Percentiles rank a stretch among this genome's conserved stretches.
These are phyloP conservation scores for Teleopsis dalmanni DNA, from an alignment of 1,140 invertebrate genomes.

Conservation along the genomic window DNA sequence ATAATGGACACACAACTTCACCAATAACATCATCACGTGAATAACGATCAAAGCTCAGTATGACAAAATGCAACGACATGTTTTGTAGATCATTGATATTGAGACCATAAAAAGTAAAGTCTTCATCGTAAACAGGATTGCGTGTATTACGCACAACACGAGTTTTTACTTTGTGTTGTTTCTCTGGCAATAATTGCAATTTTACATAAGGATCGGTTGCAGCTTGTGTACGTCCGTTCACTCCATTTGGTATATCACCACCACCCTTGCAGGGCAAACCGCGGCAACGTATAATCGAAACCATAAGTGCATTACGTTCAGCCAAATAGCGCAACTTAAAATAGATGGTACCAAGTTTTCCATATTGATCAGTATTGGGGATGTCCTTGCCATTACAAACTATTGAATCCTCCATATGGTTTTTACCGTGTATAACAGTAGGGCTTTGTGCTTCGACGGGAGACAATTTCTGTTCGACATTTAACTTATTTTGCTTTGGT, in stretches of 20 bases:
- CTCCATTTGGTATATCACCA: constrained; percentile 44
- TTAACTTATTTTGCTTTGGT: constrained; percentile 17
- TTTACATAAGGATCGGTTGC: constrained; percentile 90
- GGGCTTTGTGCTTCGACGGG: constrained; percentile 37
- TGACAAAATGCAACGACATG: constrained; percentile 87
- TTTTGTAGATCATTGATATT: constrained; percentile 72
- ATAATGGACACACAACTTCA: constrained; percentile 84
- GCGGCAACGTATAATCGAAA: constrained; percentile 82
- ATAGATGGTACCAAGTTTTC: constrained; percentile 72
- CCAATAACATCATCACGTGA: constrained; percentile 95
- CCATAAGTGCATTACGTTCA: constrained; percentile 82
- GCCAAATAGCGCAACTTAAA: constrained; percentile 81
- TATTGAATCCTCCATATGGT: constrained; percentile 36
- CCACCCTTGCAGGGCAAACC: constrained; percentile 70
- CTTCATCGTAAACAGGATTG: constrained; percentile 91
- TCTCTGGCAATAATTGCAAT: constrained; percentile 85
- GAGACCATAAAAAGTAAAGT: constrained; percentile 94
- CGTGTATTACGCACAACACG: constrained; percentile 84
- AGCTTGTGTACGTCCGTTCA: constrained; percentile 44
- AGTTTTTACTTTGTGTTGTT: constrained; percentile 92
- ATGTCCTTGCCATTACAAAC: constrained; percentile 46
- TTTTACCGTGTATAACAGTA: constrained; percentile 6
- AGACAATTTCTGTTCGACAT: constrained; percentile 9
- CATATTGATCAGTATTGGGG: constrained; percentile 44
- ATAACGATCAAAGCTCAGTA: constrained; percentile 94